Evolutionary conservation across 2,797 vertebrate species (phyloP).

Genomic region (Anableps anableps): DNA sequence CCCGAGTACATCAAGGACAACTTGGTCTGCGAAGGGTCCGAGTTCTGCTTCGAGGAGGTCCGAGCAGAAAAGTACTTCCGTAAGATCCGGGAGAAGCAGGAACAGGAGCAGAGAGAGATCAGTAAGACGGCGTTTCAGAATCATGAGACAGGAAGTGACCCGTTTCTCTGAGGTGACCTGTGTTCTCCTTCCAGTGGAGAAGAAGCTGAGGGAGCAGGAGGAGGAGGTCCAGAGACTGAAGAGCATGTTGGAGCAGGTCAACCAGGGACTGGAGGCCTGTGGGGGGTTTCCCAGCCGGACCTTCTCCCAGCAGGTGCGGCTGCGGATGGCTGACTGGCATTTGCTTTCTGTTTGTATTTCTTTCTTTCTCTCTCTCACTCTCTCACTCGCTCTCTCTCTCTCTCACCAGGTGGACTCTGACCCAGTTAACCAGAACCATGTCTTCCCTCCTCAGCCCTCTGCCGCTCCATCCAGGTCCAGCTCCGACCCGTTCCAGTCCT

Average conservation of each 20-base stretch:
- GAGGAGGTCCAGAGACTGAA: constrained; percentile 76
- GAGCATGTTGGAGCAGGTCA: constrained; percentile 76
- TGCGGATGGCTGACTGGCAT: neutral
- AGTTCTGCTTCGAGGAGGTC: constrained; percentile 85
- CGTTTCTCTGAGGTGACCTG: too few species aligned
- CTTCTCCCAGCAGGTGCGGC: constrained; percentile 30
- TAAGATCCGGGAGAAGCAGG: constrained; percentile 62
- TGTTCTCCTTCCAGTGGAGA: constrained; percentile 59
- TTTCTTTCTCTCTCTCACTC: too few species aligned
- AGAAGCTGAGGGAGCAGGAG: constrained; percentile 69
- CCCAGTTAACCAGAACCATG: neutral
- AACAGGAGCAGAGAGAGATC: constrained; percentile 70
- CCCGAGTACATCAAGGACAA: constrained; percentile 83
- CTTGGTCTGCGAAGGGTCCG: constrained; percentile 83
- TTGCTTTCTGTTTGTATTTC: too few species aligned
- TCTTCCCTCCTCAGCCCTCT: constrained; percentile 26
- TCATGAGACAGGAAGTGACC: neutral
- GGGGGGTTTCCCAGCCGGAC: neutral
- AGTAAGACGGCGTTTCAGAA: constrained; percentile 62
- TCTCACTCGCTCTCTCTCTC: neutral
- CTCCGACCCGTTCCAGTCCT: constrained; percentile 17
- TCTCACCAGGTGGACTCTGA: neutral
- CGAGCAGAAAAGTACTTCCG: constrained; percentile 77
- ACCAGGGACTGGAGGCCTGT: constrained; percentile 61
- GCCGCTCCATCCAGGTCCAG: neutral